phyloP scores from a whole-genome alignment of 2,797 vertebrate genomes.

The Serranus cabrilla region DNA sequence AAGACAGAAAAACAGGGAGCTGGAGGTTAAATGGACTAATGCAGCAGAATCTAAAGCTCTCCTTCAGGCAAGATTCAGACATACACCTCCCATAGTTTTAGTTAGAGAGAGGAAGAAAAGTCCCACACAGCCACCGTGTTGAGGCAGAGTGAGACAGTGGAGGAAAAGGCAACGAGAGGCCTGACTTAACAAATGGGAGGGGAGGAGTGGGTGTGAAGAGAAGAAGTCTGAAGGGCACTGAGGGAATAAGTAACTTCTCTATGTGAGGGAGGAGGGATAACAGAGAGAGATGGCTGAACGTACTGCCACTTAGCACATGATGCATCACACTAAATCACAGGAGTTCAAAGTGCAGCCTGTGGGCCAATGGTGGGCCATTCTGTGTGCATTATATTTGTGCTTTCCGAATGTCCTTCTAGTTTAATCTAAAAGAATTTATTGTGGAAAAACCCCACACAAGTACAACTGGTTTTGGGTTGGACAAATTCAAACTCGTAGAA shows the following conservation, averaged over 20 bases:
- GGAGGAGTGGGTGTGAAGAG: constrained; percentile 33
- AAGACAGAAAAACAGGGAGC: background rate
- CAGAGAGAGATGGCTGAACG: background rate
- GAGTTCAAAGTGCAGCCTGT: no score
- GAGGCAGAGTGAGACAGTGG: constrained; percentile 29
- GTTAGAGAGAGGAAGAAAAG: background rate
- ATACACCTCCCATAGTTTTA: background rate
- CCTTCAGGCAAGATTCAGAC: background rate
- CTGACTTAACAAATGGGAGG: constrained; percentile 44
- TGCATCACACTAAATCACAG: background rate
- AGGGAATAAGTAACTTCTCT: constrained; percentile 59
- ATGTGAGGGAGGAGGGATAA: constrained; percentile 29
- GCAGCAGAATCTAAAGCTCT: background rate
- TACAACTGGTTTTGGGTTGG: background rate
- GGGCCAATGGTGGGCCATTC: no score
- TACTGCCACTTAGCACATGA: background rate
- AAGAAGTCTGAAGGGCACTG: constrained; percentile 46
- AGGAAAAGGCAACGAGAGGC: constrained; percentile 27
- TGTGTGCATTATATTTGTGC: no score
- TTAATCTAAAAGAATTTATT: no score
- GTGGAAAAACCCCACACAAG: no score
- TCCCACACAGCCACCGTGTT: background rate
- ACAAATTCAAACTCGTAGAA: background rate
- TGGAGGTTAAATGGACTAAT: background rate
- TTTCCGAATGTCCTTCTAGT: no score